A percentile compares a stretch with the other conserved stretches of the same genome.
These are phyloP conservation scores for Drosophila willistoni DNA, from an alignment of 1,140 invertebrate species.

Conservation along the genomic window DNA sequence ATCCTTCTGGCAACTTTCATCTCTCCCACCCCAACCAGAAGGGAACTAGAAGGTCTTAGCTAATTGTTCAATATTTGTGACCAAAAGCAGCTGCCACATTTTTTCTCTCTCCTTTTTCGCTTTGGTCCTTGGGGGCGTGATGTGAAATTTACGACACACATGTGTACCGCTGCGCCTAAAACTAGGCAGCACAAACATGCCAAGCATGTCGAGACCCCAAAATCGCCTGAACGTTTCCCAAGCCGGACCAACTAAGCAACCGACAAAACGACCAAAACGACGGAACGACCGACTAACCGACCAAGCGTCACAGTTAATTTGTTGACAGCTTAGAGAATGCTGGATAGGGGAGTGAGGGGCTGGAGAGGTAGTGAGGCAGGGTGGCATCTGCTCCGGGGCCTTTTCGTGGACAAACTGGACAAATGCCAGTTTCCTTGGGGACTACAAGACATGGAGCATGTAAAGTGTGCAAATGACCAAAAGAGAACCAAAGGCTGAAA, in stretches of 20 bases:
- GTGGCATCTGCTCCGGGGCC: background rate
- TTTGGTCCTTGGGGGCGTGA: conserved; percentile 55
- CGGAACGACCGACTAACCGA: conserved; percentile 35
- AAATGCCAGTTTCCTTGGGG: conserved; percentile 48
- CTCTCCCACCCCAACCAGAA: background rate
- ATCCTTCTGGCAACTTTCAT: background rate
- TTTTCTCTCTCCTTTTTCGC: background rate
- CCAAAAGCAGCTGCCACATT: conserved; percentile 51
- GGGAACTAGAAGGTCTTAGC: conserved; percentile 34
- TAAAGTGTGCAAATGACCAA: conserved; percentile 61
- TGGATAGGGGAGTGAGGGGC: background rate
- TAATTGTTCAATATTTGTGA: conserved; percentile 75
- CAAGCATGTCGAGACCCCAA: conserved; percentile 53
- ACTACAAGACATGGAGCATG: conserved; percentile 55
- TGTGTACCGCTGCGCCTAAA: conserved; percentile 53
- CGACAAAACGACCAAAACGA: background rate
- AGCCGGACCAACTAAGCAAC: conserved; percentile 10
- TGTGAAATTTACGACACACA: conserved; percentile 68
- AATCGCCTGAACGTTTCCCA: conserved; percentile 33
- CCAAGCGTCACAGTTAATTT: conserved; percentile 76
- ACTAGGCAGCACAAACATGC: conserved; percentile 66
- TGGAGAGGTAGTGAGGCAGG: background rate
- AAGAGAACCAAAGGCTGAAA: conserved; percentile 31
- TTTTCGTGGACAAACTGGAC: conserved; percentile 47
- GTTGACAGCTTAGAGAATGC: conserved; percentile 68